These are phyloP conservation scores for Andrena marginata DNA, from an alignment of 2,888 invertebrate species.

Conservation along the genomic window DNA sequence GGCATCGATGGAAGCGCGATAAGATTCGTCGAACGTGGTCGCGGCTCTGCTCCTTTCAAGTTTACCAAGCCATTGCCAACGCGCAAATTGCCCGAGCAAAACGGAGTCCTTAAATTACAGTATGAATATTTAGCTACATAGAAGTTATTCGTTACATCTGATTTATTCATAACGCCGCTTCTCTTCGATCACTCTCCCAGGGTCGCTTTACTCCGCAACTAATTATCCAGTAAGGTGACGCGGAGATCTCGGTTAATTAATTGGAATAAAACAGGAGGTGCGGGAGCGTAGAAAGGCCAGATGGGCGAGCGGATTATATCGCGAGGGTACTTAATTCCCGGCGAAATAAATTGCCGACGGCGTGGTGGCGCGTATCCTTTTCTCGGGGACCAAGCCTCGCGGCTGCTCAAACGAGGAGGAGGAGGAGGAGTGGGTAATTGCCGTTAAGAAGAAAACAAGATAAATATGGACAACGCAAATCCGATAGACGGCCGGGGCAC, in stretches of 20 bases:
- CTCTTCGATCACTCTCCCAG: not conserved
- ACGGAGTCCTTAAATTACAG: too few species aligned
- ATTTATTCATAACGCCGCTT: not conserved
- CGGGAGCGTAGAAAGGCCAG: not conserved
- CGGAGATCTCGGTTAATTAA: not conserved
- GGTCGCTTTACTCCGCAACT: not conserved
- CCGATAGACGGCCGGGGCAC: conserved; percentile 13
- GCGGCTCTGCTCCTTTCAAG: not conserved
- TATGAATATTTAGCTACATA: not conserved
- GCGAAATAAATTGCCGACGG: not conserved
- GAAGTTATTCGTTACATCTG: too few species aligned
- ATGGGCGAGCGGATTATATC: not conserved
- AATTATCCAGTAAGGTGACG: not conserved
- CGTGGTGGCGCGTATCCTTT: not conserved
- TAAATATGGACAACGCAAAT: conserved; percentile 39
- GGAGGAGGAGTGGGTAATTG: conserved; percentile 2
- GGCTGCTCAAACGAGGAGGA: not conserved
- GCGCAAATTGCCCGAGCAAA: not conserved
- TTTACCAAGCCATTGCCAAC: not conserved
- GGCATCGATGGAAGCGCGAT: not conserved
- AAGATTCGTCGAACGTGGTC: not conserved
- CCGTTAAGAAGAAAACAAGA: conserved; percentile 26
- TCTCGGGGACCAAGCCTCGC: not conserved
- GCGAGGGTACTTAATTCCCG: not conserved
- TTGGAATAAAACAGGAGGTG: not conserved